Evolutionary conservation across 64 coral and sea anemone species (phyloP).

Genomic region (Stichodactyla mertensii): DNA sequence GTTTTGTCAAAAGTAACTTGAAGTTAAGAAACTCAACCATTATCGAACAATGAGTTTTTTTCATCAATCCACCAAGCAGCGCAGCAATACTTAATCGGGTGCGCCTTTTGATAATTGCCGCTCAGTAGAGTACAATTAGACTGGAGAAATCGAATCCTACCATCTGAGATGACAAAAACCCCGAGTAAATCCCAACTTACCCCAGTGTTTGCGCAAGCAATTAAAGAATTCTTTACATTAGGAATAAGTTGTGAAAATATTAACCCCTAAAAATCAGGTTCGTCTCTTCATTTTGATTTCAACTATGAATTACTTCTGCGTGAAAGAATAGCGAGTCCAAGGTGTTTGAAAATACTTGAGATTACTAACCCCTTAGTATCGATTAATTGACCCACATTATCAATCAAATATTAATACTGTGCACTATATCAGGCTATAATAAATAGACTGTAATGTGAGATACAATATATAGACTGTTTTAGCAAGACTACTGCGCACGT

Average conservation of each 20-base stretch:
- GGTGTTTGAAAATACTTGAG: neutral
- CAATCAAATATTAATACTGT: neutral
- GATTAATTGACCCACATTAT: neutral
- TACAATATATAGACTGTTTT: no score
- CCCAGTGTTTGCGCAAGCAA: neutral
- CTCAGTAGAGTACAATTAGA: neutral
- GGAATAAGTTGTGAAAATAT: slow-evolving; percentile 6
- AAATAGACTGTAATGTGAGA: neutral
- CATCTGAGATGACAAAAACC: neutral
- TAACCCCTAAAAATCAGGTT: neutral
- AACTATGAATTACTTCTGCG: neutral
- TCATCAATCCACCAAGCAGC: neutral
- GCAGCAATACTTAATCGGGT: neutral
- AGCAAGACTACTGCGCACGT: no score
- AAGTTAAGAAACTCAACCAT: neutral
- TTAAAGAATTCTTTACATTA: neutral
- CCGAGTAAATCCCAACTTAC: neutral
- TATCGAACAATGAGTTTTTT: neutral
- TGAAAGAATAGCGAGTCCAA: no score
- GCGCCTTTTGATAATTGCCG: neutral
- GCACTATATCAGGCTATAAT: neutral
- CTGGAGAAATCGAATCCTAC: neutral
- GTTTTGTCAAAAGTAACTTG: neutral
- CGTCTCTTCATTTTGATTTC: neutral
- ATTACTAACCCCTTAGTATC: neutral